These are phyloP conservation scores for Perccottus glenii DNA, from an alignment of 2,113 vertebrate genomes.

Conservation along the genomic window DNA sequence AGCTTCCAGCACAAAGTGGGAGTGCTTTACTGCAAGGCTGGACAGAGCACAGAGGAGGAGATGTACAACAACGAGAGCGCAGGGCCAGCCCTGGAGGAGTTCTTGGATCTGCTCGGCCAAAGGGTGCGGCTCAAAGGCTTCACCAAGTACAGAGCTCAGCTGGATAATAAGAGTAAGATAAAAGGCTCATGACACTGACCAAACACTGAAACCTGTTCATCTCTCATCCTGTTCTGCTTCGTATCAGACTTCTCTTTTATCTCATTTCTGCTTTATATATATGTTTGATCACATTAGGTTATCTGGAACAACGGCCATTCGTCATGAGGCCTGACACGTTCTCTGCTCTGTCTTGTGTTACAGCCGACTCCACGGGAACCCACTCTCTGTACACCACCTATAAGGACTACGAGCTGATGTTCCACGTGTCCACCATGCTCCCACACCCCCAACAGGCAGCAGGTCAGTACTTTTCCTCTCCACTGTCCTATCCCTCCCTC, in stretches of 20 bases:
- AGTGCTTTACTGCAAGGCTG: conserved; percentile 94
- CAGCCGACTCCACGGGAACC: conserved; percentile 95
- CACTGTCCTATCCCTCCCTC: not conserved
- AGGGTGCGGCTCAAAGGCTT: conserved; percentile 95
- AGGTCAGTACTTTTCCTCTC: conserved; percentile 80
- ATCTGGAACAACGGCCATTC: conserved; percentile 2
- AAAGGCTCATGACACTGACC: conserved; percentile 27
- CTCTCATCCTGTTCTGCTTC: not conserved
- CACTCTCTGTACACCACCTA: conserved; percentile 98
- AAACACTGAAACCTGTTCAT: not conserved
- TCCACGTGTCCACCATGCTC: conserved; percentile 96
- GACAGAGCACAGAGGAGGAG: conserved; percentile 96
- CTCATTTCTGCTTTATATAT: conserved; percentile 15
- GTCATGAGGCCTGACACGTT: conserved; percentile 4
- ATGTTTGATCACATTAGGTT: not conserved
- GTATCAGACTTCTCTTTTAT: conserved; percentile 3
- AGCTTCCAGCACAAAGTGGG: conserved; percentile 99
- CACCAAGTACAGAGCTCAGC: conserved; percentile 94
- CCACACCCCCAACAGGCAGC: conserved; percentile 96
- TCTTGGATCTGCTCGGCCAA: conserved; percentile 95
- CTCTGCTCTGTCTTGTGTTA: conserved; percentile 43
- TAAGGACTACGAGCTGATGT: conserved; percentile 98
- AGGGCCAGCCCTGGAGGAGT: conserved; percentile 93
- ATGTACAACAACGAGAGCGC: conserved; percentile 98
- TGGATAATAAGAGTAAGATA: conserved; percentile 97